A percentile compares a stretch with the other conserved stretches of the same genome.
Evolutionary conservation across 1,140 invertebrate species (phyloP).

Genomic region (Tetragonula clypearis): DNA sequence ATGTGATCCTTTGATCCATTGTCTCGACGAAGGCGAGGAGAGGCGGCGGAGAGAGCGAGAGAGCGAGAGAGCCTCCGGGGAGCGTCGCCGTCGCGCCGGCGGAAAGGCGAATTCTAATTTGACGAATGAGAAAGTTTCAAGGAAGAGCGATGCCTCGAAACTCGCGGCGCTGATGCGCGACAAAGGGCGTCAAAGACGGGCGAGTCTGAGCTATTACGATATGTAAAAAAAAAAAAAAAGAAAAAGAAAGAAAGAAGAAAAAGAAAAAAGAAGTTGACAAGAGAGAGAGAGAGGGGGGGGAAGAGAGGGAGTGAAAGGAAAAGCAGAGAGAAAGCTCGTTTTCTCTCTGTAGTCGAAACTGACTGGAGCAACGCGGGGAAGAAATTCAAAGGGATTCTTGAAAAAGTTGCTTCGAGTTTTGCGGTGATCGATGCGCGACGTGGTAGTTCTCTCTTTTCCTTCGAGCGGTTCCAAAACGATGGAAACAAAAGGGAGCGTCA

Average conservation of each 20-base stretch:
- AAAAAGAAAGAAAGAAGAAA: neutral
- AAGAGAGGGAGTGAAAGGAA: neutral
- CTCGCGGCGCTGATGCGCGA: conserved; percentile 40
- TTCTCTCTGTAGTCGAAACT: conserved; percentile 37
- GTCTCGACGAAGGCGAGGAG: conserved; percentile 61
- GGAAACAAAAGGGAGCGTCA: conserved; percentile 12
- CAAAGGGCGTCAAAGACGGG: conserved; percentile 64
- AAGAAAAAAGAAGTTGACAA: neutral
- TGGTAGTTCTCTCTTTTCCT: neutral
- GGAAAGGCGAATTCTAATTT: conserved; percentile 77
- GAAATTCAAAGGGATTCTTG: conserved; percentile 43
- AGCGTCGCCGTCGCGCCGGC: conserved; percentile 66
- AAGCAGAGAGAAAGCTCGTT: neutral
- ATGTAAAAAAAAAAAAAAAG: conserved; percentile 55
- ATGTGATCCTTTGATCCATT: conserved; percentile 72
- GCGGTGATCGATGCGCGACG: conserved; percentile 34
- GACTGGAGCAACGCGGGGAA: conserved; percentile 18
- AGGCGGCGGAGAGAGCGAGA: conserved; percentile 21
- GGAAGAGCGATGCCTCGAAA: conserved; percentile 60
- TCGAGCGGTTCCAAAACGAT: neutral
- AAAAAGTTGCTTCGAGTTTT: conserved; percentile 54
- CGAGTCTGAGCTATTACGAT: conserved; percentile 53
- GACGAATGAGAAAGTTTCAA: conserved; percentile 79
- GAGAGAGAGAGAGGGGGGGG: neutral
- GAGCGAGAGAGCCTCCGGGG: conserved; percentile 58